Percentiles rank a stretch among this genome's conserved stretches.
Evolutionary conservation across 1,140 invertebrate species (phyloP).

Genomic region (Drosophila albomicans): DNA sequence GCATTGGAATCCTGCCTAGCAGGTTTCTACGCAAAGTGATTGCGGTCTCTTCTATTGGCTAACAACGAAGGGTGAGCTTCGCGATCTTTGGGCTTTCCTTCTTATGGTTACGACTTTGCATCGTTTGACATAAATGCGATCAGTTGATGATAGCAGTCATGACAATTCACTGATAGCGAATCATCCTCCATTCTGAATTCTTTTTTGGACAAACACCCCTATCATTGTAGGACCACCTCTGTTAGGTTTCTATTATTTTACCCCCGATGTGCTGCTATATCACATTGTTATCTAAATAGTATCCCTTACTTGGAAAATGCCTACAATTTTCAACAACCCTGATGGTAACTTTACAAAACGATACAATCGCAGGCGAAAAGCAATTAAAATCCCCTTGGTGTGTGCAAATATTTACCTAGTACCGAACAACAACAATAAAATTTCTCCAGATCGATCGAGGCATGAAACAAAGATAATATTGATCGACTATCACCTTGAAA

Average conservation of each 20-base stretch:
- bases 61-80: neutral
- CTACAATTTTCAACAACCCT: neutral
- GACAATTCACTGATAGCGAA: neutral
- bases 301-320: slow-evolving; percentile 1
- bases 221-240: neutral
- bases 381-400: neutral
- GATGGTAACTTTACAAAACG: neutral
- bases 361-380: neutral
- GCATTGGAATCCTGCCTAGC: slow-evolving; percentile 9
- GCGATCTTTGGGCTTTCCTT: slow-evolving; percentile 1
- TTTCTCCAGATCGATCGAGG: neutral
- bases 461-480: slow-evolving; percentile 1
- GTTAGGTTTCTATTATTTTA: neutral
- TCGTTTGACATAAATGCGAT: slow-evolving; percentile 4
- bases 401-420: slow-evolving; percentile 9
- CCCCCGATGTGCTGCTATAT: neutral
- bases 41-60: slow-evolving; percentile 1
- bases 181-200: slow-evolving; percentile 13
- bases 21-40: slow-evolving; percentile 5
- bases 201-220: neutral
- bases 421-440: neutral
- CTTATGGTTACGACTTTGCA: neutral
- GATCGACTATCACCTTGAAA: neutral
- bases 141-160: neutral
- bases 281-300: slow-evolving; percentile 4